Evolutionary conservation across 2,888 invertebrate species (phyloP), one percentile per base, ranked within the genome.

Genomic region (Chaetogeoica ovagalla): DNA sequence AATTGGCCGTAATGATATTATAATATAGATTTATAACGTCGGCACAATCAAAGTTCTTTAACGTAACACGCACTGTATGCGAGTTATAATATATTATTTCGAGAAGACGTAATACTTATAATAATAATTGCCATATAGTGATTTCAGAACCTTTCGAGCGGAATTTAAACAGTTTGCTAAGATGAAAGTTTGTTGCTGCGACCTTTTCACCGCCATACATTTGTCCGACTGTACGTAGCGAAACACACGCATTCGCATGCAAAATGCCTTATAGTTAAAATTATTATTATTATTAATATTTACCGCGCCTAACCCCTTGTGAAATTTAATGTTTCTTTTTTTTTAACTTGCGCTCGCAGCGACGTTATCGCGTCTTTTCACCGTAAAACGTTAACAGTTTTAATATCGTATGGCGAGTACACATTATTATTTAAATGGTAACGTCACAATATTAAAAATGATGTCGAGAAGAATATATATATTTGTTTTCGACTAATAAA

Each of bases 91-190:
- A 23, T 30, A 23, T 30, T 30, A 30, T 30, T 30, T 72, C 39
- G 60, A 19, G 21, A 72, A 60, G 17, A 71, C 1, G 23, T 23
- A 21, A 60, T 30, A 30, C 30, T 30, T 30, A 30, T 48, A 48
- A 48, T 48, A 48, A 48, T 48, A 60, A 60, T 72, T 60, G 60
- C 48, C 8, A 4, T 30, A 13, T 11, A 60, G 43, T 43, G 43
- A 57, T 70, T 70, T 39, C 13, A 43, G 23, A 43, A 59, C 39
- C 48, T 13, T 13, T 3, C 8, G 13, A 48, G 48, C 13, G 11
- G n/a, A 48, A 60, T 43, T 71, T 71, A 9, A 71, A 60, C 43
- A 43, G 72, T 72, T 30, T 30, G n/a, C 48, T 7, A 43, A 43
- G 19, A 72, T 48, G 23, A 72, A 48, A 30, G 60, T 72, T 72